Percentiles rank a stretch among this genome's conserved stretches.
Evolutionary conservation across 2,797 vertebrate species (phyloP).

Genomic region (Lerista edwardsae): DNA sequence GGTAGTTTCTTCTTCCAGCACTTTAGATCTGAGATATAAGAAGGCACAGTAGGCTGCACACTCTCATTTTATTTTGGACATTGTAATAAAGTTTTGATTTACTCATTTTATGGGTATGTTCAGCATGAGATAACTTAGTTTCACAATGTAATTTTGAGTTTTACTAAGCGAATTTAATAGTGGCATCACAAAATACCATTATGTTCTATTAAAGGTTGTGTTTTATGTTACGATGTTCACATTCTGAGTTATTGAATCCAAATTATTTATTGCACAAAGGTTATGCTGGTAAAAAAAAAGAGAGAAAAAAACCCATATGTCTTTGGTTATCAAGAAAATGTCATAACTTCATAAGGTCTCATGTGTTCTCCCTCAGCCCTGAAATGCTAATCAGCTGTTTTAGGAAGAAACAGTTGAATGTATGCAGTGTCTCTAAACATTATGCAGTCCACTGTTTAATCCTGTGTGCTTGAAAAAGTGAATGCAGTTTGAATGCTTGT

Average conservation of each 20-base stretch:
- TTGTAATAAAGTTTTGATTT: conserved; percentile 35
- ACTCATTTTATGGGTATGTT: conserved; percentile 31
- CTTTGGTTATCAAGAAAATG: conserved; percentile 53
- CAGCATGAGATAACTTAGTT: conserved; percentile 8
- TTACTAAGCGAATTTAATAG: conserved; percentile 35
- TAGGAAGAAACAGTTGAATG: conserved; percentile 21
- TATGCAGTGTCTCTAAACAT: background rate
- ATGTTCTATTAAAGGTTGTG: conserved; percentile 31
- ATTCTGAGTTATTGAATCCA: conserved; percentile 42
- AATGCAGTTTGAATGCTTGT: too few relatives aligned
- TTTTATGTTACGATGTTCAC: conserved; percentile 13
- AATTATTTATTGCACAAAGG: conserved; percentile 49
- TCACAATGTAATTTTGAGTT: conserved; percentile 38
- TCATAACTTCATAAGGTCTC: conserved; percentile 46
- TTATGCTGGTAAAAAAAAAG: conserved; percentile 50
- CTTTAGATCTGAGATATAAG: conserved; percentile 1
- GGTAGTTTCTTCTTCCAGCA: background rate
- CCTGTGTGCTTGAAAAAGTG: too few relatives aligned
- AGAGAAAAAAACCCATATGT: too few relatives aligned
- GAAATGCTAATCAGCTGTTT: conserved; percentile 50
- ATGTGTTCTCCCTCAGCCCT: conserved; percentile 55
- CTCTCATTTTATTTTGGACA: fast-evolving
- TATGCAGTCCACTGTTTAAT: too few relatives aligned
- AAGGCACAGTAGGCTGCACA: conserved; percentile 4
- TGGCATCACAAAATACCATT: conserved; percentile 37